Base-by-base conservation (phyloP, 2,113 vertebrate genomes). In the Anser cygnoides region DNA sequence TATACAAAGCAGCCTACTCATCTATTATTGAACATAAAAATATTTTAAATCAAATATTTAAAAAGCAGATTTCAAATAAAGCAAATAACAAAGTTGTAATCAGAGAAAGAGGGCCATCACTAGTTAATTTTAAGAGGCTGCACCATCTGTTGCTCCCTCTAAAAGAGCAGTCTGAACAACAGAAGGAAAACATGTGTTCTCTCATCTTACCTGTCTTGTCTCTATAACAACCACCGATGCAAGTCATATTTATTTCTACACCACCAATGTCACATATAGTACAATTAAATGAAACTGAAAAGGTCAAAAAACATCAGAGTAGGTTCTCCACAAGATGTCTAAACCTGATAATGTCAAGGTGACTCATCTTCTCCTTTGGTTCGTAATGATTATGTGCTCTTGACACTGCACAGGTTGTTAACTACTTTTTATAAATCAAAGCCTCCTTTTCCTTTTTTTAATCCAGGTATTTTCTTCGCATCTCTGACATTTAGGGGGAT, bases 171-270 rank as follows among this genome's bases (percentile, higher is more conserved):
- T 71, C 59, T 85, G 72, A 95, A 86, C 52, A 65, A 72, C 77
- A 74, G 84, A 93, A 95, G 54, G 81, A 95, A 93, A 96, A 44
- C 87, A 37, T 61, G 67, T 76, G 87, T 81, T 95, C 86, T 94
- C 96, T 84, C 93, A 80, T 87, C 84, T 95, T 92, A 95, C 88
- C 93, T 97, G 93, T 59, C 92, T 95, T 95, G 89, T 97, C 82
- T 96, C 96, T 96, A 97, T 95, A 97, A 97, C 90, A 97, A 98
- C 94, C 94, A 97, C 23, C 97, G 95, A 97, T 97, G 90, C 95
- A 97, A 98, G 88, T 74, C 20, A 1, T 86, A 95, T 96, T 96
- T 97, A 97, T 95, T 97, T 92, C 95, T 61, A 89, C 83, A 93
- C 74, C 90, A 95, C 87, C 94, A 35, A 84, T 95, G 94, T 96